Conservation (phyloP, 2,113 vertebrate species). For the Clarias batrachus region DNA sequence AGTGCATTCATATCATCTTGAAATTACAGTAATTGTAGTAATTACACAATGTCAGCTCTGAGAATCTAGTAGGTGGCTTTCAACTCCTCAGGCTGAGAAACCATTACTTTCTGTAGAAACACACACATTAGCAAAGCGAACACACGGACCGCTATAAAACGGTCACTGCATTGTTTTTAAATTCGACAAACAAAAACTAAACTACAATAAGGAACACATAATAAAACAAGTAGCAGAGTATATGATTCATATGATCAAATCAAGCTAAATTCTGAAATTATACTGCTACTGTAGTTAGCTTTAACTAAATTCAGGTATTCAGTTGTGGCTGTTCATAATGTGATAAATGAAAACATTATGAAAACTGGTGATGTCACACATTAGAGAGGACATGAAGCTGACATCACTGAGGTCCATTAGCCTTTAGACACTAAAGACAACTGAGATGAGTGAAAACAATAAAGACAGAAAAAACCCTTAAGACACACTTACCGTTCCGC, state of each 20-base stretch:
- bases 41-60: neutral
- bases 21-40: neutral
- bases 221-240: neutral
- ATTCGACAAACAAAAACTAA: neutral
- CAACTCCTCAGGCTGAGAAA: neutral
- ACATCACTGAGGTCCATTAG: neutral
- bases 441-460: neutral
- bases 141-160: neutral
- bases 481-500: slow-evolving; percentile 68
- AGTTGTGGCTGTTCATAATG: neutral
- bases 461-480: neutral
- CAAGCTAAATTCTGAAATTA: neutral
- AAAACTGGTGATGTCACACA: neutral
- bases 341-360: neutral
- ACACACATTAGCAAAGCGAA: neutral
- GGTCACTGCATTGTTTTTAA: neutral
- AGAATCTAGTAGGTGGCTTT: too few species aligned
- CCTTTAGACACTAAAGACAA: too few species aligned
- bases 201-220: neutral
- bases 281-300: neutral
- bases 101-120: neutral
- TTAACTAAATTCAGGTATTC: neutral
- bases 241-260: neutral
- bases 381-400: neutral
- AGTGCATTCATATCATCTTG: neutral